Evolutionary conservation across 1,140 invertebrate genomes (phyloP).

Genomic region (Batillaria attramentaria): DNA sequence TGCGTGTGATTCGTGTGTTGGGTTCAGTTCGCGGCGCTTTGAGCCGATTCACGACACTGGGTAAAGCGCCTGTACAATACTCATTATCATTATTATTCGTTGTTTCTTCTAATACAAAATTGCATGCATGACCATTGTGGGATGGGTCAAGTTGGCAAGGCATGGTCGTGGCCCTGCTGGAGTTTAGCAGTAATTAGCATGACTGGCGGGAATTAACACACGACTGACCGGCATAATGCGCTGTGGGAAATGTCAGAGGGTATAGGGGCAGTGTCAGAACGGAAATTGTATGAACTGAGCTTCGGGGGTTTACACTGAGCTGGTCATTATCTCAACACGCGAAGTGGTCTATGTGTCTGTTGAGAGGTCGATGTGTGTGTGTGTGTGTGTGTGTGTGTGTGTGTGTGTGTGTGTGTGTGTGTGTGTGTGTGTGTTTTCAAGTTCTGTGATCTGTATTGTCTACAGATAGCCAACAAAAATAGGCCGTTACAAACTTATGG

Average conservation of each 20-base stretch:
- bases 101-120: no score
- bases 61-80: neutral
- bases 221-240: neutral
- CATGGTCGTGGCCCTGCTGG: neutral
- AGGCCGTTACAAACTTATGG: neutral
- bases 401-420: constrained; percentile 2
- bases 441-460: neutral
- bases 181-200: neutral
- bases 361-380: neutral
- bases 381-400: neutral
- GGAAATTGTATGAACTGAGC: neutral
- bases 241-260: neutral
- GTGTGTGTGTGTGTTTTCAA: neutral
- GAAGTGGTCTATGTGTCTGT: neutral
- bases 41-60: neutral
- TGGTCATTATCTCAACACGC: neutral
- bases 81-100: neutral
- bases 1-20: neutral
- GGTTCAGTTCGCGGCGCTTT: neutral
- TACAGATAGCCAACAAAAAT: no score
- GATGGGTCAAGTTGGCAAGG: neutral
- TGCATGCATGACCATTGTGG: no score
- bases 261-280: neutral
- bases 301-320: neutral
- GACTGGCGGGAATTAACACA: neutral